Evolutionary conservation across 2,113 vertebrate species (phyloP).

Genomic region (Cheirogaleus medius): DNA sequence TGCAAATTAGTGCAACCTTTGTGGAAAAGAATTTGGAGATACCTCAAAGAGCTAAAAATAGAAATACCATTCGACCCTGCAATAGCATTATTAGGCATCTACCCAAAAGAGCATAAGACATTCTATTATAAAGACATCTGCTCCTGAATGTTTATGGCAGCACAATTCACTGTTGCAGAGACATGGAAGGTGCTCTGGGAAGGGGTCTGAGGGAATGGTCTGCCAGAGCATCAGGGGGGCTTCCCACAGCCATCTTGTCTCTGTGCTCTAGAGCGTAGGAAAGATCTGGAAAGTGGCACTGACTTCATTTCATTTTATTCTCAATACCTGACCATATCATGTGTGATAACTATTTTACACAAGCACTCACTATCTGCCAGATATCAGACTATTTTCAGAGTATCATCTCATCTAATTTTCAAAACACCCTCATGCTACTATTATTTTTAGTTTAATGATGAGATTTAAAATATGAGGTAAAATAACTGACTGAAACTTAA

Average conservation of each 20-base stretch:
- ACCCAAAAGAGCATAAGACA: too few relatives aligned
- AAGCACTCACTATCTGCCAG: not conserved
- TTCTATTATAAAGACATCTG: too few relatives aligned
- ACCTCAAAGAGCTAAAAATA: too few relatives aligned
- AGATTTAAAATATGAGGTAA: fast-evolving
- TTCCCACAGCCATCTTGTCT: not conserved
- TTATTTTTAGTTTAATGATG: not conserved
- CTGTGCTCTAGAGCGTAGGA: not conserved
- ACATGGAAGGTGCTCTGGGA: not conserved
- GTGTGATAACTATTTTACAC: not conserved
- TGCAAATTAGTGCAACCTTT: too few relatives aligned
- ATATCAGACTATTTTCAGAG: not conserved
- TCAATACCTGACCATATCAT: not conserved
- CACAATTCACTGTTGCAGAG: too few relatives aligned
- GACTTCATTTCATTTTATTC: not conserved
- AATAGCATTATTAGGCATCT: too few relatives aligned
- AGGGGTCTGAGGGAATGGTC: too few relatives aligned
- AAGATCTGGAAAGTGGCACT: not conserved
- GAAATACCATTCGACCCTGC: too few relatives aligned
- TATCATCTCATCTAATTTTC: not conserved
- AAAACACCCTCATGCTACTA: fast-evolving
- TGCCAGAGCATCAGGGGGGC: too few relatives aligned
- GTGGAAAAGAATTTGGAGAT: too few relatives aligned
- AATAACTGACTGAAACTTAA: not conserved
- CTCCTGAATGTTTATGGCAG: too few relatives aligned